Percentiles rank a stretch among this genome's conserved stretches.
Conservation (phyloP, 2,888 invertebrate species). For the Drepanosiphum platanoidis region DNA sequence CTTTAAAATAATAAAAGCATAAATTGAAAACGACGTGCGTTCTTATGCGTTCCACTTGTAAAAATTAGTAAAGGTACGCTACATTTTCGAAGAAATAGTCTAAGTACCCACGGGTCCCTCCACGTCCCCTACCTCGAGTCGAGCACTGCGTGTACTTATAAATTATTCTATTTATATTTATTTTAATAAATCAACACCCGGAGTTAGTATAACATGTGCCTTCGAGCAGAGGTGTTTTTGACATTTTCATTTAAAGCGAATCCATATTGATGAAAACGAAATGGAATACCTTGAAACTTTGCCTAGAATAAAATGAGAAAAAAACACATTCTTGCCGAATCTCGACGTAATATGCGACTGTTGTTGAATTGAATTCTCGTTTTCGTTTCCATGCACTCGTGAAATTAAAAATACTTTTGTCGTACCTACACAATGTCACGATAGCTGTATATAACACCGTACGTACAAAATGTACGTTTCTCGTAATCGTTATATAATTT, state of each 20-base stretch:
- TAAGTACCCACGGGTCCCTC: no score
- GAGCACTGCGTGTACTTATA: no score
- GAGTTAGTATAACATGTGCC: not conserved
- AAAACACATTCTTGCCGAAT: not conserved
- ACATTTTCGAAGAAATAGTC: no score
- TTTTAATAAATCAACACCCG: not conserved
- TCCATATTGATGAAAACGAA: not conserved
- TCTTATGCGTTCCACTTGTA: no score
- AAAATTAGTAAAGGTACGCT: no score
- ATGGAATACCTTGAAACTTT: not conserved
- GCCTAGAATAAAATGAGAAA: not conserved
- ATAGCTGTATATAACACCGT: not conserved
- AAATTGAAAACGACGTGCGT: no score
- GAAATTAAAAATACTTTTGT: constrained; percentile 1
- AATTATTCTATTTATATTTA: not conserved
- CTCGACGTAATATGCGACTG: not conserved
- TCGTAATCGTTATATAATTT: not conserved
- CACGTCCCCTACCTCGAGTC: no score
- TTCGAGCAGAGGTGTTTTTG: not conserved
- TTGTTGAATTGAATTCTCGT: not conserved
- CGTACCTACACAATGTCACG: not conserved
- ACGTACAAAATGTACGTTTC: not conserved
- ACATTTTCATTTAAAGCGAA: not conserved
- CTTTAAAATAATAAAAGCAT: no score
- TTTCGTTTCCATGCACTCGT: not conserved